Evolutionary conservation across 2,113 vertebrate species (phyloP), one percentile per base, ranked within the genome.

Genomic region (Melozone crissalis): DNA sequence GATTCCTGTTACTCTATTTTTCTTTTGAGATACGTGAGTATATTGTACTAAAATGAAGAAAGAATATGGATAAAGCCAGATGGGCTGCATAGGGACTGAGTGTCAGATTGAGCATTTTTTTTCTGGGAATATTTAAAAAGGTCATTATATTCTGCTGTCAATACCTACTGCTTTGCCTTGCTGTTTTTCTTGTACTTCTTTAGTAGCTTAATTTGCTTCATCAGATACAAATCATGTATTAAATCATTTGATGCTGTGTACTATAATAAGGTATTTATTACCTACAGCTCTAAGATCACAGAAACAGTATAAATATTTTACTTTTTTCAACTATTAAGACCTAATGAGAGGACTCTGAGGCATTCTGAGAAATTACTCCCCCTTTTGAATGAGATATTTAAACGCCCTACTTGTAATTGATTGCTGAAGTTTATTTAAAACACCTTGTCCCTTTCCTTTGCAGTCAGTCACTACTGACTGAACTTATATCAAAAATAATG

Each of bases 201-300:
- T 84, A 91, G 55, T 92, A 96, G 88, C 78, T 96, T 95, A 84
- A 86, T 96, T 92, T 95, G 51, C 61, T 97, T 97, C 55, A 96
- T 91, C 75, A 39, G 49, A 63, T 97, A 68, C 87, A 95, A 96
- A 52, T 92, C 85, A 91, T 88, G 14, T 16, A 35, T 41, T 96
- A 96, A 94, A 97, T 96, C 78, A 95, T 73, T 96, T 96, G 92
- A 87, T 84, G 78, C 49, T 84, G 44, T 79, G 58, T 69, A 58
- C 37, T 47, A 26, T 61, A 30, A 74, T 92, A 96, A 91, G 86
- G 43, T 89, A 74, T 69, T 89, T 93, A 22, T 92, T 78, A 51
- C 54, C 77, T 66, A 77, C 13, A 68, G 39, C 84, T 92, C 75
- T 35, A 76, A 52, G 24, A 68, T 43, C 6, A 68, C 1, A 7